Percentiles rank a stretch among this genome's conserved stretches.
These are phyloP conservation scores for Panthera tigris DNA, from an alignment of 2,113 vertebrate species.

Conservation along the genomic window DNA sequence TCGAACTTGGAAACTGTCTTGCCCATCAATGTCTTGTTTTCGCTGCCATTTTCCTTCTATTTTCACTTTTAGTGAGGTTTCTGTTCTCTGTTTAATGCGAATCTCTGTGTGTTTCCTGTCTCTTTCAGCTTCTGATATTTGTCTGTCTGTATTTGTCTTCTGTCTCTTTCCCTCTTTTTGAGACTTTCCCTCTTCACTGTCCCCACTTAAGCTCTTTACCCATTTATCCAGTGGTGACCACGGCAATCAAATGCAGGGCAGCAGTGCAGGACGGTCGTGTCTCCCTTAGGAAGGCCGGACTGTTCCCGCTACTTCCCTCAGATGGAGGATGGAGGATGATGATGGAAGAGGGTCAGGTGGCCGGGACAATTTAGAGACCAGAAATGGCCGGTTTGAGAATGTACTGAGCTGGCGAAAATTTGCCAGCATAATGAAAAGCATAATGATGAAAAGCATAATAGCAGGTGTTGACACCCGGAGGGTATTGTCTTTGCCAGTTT, in stretches of 20 bases:
- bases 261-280: no score
- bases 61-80: background rate
- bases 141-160: background rate
- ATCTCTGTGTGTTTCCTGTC: background rate
- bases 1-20: background rate
- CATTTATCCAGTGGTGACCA: background rate
- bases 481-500: background rate
- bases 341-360: background rate
- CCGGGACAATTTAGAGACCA: background rate
- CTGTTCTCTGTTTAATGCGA: background rate
- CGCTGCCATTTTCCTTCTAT: background rate
- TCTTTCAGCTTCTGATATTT: background rate
- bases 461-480: no score
- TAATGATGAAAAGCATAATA: no score
- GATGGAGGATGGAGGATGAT: background rate
- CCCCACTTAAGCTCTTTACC: no score
- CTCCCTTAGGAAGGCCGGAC: background rate
- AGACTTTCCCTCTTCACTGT: background rate
- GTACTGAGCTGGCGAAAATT: background rate
- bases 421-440: no score
- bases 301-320: background rate
- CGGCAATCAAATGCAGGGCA: background rate
- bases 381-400: background rate
- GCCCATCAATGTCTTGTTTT: background rate
- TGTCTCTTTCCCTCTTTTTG: background rate